Conservation (phyloP, 2,113 vertebrate genomes). For the Miniopterus natalensis region DNA sequence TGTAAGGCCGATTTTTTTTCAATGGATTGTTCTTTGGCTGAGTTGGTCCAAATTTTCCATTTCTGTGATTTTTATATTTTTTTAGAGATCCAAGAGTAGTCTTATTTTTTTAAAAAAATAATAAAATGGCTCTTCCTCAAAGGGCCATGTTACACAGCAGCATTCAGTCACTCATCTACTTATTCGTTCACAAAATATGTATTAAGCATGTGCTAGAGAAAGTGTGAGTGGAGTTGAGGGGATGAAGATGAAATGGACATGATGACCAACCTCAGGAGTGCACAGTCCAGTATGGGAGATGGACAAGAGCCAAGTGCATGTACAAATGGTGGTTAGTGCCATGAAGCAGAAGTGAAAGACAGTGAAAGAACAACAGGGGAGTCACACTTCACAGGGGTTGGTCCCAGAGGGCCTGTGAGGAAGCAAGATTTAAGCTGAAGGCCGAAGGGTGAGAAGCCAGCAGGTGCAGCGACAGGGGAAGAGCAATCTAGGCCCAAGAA, state of each 20-base stretch:
- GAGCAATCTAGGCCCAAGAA: neutral
- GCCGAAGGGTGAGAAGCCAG: neutral
- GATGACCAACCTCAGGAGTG: neutral
- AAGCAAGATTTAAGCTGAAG: neutral
- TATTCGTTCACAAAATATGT: neutral
- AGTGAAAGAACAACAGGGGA: neutral
- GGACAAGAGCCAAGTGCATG: neutral
- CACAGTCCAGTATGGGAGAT: neutral
- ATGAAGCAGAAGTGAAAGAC: neutral
- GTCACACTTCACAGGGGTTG: neutral
- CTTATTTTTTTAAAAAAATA: slow-evolving; percentile 30
- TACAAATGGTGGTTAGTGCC: no score
- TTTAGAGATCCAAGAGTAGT: neutral
- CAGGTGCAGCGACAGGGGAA: neutral
- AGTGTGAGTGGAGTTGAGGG: neutral
- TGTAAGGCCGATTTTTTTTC: neutral
- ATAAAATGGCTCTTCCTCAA: neutral
- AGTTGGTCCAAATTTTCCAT: neutral
- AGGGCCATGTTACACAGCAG: neutral
- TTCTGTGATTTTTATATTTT: neutral
- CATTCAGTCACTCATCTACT: neutral
- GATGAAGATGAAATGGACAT: neutral
- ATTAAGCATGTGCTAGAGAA: neutral
- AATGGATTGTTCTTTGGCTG: neutral
- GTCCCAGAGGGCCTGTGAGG: neutral